phyloP scores from a whole-genome alignment of 2,113 vertebrate genomes.

The Merops nubicus region DNA sequence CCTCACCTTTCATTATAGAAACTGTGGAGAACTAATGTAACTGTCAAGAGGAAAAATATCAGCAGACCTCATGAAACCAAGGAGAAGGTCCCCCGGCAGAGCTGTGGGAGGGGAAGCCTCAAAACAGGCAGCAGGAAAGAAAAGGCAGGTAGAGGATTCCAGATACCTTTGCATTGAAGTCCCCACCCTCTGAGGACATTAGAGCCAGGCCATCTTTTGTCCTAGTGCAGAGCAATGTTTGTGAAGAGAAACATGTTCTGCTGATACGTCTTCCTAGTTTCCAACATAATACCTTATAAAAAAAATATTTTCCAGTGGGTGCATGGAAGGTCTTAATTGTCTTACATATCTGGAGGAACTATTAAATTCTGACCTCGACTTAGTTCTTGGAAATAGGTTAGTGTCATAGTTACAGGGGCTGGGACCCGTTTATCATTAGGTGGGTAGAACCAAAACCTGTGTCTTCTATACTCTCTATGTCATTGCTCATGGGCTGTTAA shows the following conservation, averaged over 20 bases:
- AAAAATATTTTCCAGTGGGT: not conserved
- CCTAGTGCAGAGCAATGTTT: not conserved
- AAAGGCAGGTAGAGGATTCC: not conserved
- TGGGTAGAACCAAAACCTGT: no score
- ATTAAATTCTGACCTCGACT: not conserved
- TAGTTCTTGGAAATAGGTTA: not conserved
- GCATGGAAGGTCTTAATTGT: not conserved
- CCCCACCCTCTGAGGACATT: not conserved
- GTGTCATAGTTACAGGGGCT: no score
- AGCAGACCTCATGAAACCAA: not conserved
- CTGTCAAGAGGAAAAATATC: constrained; percentile 5
- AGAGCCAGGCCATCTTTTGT: not conserved
- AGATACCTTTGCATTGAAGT: not conserved
- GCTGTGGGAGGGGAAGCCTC: rapidly evolving
- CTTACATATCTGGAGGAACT: not conserved
- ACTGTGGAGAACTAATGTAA: not conserved
- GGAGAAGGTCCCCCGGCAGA: not conserved
- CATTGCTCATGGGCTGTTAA: no score
- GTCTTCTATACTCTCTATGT: no score
- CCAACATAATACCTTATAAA: not conserved
- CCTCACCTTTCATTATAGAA: constrained; percentile 25
- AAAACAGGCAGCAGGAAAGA: not conserved
- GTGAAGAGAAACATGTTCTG: not conserved
- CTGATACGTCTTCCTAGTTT: not conserved
- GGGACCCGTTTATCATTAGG: no score